Evolutionary conservation across 2,797 vertebrate species (phyloP), one percentile per base, ranked within the genome.

Genomic region (Darevskia nairensis): DNA sequence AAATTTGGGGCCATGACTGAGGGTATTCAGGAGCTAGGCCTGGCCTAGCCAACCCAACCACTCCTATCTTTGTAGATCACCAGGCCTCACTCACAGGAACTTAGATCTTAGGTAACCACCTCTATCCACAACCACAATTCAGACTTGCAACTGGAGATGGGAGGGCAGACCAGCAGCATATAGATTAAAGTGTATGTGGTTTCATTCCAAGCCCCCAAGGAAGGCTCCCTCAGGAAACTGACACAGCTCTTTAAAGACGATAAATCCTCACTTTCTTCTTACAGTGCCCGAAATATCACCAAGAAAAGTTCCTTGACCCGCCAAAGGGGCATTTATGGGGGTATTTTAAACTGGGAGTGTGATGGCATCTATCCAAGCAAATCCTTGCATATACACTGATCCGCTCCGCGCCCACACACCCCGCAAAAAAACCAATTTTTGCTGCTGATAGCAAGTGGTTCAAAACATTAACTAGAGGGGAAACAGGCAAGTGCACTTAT

Each of bases 361-460:
- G 4, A 19, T 27, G 17, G 15, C 25, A 15, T 5, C 13, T 84
- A 59, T 6, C 44, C 25, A 4, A 61, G 17, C 27, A 66, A 50
- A 78, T 32, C 8, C 55, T 19, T 77, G 15, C 39, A 66, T 32
- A 75, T 29, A 41, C 7, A 8, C n/a, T 55, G 61, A n/a, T 23
- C 32, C 7, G 6, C 21, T 23, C 0, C 4, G 3, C 21, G 39
- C 39, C 4, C 4, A 0, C 4, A 2, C 2, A 10, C 44, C 29
- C 17, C 32, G 8, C 32, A 55, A 55, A 7, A 64, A 64, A 23
- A 15, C 23, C 50, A 15, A 3, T 13, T 69, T 68, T 44, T n/a
- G 15, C 41, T 6, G 3, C 6, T 32, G 6, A 17, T 35, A 10
- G 41, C 1, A 79, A 35, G n/a, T 35, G 25, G 7, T 2, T 78